Evolutionary conservation across 2,888 invertebrate species (phyloP).

Genomic region (Colostygia pectinataria): DNA sequence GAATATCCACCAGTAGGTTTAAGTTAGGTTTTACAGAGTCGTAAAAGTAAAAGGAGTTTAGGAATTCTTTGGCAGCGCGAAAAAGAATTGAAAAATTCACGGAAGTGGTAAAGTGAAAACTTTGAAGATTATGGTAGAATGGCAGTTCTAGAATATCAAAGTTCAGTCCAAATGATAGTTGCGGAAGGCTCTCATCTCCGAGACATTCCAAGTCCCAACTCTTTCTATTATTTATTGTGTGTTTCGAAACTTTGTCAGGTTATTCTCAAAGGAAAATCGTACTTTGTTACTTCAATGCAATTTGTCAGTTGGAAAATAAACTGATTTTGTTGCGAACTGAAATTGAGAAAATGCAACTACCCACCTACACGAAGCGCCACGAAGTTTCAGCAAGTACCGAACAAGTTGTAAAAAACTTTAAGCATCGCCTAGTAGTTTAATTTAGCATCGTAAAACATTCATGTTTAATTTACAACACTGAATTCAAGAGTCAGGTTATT

Average conservation of each 20-base stretch:
- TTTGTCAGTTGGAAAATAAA: constrained; percentile 76
- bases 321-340: constrained; percentile 78
- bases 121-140: constrained; percentile 15
- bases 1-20: no score
- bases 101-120: constrained; percentile 3
- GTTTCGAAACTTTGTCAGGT: constrained; percentile 57
- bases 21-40: no score
- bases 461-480: background rate
- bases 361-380: constrained; percentile 55
- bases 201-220: constrained; percentile 21
- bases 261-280: constrained; percentile 67
- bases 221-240: constrained; percentile 45
- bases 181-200: constrained; percentile 18
- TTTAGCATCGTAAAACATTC: constrained; percentile 3
- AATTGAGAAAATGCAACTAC: constrained; percentile 72
- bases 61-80: constrained; percentile 24
- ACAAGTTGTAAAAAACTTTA: constrained; percentile 57
- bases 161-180: constrained; percentile 24
- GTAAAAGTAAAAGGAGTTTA: background rate
- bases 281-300: constrained; percentile 72
- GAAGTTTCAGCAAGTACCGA: constrained; percentile 56
- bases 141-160: constrained; percentile 13
- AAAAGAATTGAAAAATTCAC: background rate
- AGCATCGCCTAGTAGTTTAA: constrained; percentile 28
- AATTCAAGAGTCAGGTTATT: no score